These are phyloP conservation scores for Diaphora mendica DNA, from an alignment of 2,888 invertebrate genomes.

Conservation along the genomic window DNA sequence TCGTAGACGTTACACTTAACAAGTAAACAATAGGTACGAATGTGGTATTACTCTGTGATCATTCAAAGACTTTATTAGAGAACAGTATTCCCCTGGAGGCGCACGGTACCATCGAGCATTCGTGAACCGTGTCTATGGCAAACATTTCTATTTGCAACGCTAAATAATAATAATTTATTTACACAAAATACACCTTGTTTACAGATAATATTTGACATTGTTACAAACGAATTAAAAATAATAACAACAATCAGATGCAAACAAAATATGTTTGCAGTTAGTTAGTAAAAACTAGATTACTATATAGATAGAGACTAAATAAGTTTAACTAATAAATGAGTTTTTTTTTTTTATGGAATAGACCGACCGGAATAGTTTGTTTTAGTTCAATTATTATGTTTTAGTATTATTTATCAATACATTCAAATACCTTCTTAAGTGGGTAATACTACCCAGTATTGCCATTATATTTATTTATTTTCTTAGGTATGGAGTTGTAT, in stretches of 20 bases:
- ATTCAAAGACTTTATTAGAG: conserved; percentile 17
- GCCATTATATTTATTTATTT: background rate
- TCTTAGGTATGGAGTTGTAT: background rate
- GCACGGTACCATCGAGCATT: conserved; percentile 1
- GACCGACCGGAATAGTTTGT: no score
- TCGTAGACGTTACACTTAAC: background rate
- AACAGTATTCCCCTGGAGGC: conserved; percentile 3
- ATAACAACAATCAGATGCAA: no score
- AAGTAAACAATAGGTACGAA: background rate
- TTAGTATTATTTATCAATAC: background rate
- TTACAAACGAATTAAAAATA: no score
- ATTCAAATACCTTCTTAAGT: background rate
- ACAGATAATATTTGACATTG: no score
- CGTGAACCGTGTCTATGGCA: background rate
- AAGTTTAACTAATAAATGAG: conserved; percentile 8
- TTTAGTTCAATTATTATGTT: background rate
- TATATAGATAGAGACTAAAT: no score
- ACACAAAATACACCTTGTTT: no score
- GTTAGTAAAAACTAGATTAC: no score
- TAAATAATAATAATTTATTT: no score
- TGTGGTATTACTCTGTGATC: conserved; percentile 6
- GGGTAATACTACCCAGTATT: background rate
- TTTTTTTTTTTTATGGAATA: no score
- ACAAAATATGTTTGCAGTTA: no score
- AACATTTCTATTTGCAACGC: conserved; percentile 2